A percentile compares a stretch with the other conserved stretches of the same genome.
Conservation (phyloP, 2,888 invertebrate species). For the Phrixothrix hirtus region DNA sequence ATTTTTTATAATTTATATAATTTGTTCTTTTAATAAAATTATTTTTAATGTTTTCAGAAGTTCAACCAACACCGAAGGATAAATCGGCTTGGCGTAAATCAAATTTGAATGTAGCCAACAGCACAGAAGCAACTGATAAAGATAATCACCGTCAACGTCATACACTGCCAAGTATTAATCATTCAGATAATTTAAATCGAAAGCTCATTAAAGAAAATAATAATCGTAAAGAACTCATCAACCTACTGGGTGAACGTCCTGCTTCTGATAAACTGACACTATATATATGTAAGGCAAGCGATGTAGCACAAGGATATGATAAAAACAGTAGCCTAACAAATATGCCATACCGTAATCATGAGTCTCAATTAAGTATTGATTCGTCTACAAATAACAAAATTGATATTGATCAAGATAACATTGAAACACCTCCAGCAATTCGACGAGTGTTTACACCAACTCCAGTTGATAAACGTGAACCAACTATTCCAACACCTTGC, state of each 20-base stretch:
- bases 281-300: constrained; percentile 60
- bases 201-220: constrained; percentile 59
- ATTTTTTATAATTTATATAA: constrained; percentile 1
- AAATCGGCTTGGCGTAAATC: constrained; percentile 79
- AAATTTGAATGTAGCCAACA: constrained; percentile 65
- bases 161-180: constrained; percentile 53
- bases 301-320: constrained; percentile 20
- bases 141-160: constrained; percentile 64
- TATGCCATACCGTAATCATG: constrained; percentile 31
- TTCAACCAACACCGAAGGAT: constrained; percentile 65
- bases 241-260: constrained; percentile 58
- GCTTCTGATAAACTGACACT: constrained; percentile 63
- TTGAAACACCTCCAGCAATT: constrained; percentile 85
- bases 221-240: constrained; percentile 59
- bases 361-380: constrained; percentile 37
- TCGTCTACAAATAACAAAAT: constrained; percentile 64
- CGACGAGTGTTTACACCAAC: constrained; percentile 70
- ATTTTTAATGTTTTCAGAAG: constrained; percentile 36
- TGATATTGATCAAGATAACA: constrained; percentile 88
- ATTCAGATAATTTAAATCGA: constrained; percentile 50
- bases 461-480: constrained; percentile 61
- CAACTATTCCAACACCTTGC: constrained; percentile 59
- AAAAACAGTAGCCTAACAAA: constrained; percentile 28
- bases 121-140: constrained; percentile 68
- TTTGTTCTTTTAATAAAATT: background rate